phyloP scores from a whole-genome alignment of 2,797 vertebrate species.

The Neopelma chrysocephalum region DNA sequence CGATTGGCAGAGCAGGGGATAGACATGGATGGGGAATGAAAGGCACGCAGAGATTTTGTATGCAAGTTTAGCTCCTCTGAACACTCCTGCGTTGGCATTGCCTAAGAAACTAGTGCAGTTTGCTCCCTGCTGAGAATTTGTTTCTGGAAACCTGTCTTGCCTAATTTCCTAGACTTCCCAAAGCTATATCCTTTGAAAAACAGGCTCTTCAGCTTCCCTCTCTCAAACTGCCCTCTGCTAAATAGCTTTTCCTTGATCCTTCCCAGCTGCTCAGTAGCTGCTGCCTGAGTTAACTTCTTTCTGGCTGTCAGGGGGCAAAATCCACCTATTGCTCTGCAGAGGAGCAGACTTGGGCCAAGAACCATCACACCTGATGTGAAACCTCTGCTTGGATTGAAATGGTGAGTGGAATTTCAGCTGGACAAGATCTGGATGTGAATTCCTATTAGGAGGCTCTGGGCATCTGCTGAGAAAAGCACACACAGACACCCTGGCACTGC shows the following conservation, averaged over 20 bases:
- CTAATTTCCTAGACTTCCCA: conserved; percentile 30
- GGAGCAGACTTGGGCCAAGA: not conserved
- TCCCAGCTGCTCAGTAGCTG: not conserved
- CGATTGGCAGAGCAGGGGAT: not conserved
- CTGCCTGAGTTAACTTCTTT: not conserved
- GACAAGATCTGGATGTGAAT: not conserved
- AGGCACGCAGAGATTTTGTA: not conserved
- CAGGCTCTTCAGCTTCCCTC: not conserved
- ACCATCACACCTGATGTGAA: not conserved
- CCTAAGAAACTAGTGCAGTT: conserved; percentile 16
- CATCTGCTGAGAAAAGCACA: not conserved
- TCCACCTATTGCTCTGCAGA: not conserved
- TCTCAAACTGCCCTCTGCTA: not conserved
- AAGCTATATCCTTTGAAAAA: not conserved
- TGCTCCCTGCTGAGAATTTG: conserved; percentile 25
- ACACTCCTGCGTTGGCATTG: not conserved
- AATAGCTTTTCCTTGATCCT: not conserved
- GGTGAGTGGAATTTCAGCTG: not conserved
- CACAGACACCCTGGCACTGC: rapidly evolving
- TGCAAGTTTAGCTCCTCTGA: conserved; percentile 12
- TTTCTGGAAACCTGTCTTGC: conserved; percentile 48
- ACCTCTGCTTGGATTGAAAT: not conserved
- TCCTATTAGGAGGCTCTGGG: not conserved
- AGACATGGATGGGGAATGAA: not conserved
- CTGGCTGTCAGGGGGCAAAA: not conserved